These are phyloP conservation scores for Seriola aureovittata DNA, from an alignment of 2,113 vertebrate species.

Conservation along the genomic window DNA sequence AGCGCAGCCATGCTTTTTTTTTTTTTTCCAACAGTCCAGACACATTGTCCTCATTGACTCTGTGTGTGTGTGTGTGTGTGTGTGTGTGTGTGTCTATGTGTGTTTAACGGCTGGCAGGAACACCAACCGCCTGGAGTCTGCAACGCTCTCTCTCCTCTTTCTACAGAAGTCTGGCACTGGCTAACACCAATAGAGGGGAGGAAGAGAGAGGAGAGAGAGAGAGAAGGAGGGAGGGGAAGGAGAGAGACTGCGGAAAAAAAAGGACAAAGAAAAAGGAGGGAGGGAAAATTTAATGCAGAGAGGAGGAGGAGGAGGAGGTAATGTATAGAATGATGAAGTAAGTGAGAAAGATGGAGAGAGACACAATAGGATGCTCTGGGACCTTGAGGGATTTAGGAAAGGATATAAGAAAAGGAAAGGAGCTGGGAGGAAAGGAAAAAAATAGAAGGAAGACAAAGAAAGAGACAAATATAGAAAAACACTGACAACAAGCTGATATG, in stretches of 20 bases:
- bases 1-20: constrained; percentile 64
- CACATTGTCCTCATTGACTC: constrained; percentile 80
- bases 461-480: constrained; percentile 53
- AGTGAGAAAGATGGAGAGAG: constrained; percentile 62
- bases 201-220: constrained; percentile 18
- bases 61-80: constrained; percentile 30
- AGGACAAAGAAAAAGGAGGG: constrained; percentile 72
- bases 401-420: constrained; percentile 42
- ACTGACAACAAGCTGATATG: constrained; percentile 54
- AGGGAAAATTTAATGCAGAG: constrained; percentile 60
- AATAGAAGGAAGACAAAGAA: constrained; percentile 36
- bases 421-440: constrained; percentile 8
- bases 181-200: constrained; percentile 70
- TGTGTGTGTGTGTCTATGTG: constrained; percentile 44
- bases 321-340: constrained; percentile 74
- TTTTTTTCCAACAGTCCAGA: constrained; percentile 54
- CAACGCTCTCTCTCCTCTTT: constrained; percentile 52
- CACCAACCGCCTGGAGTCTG: constrained; percentile 74
- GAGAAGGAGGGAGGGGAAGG: constrained; percentile 52
- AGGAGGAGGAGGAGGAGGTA: constrained; percentile 39
- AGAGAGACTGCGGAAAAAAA: constrained; percentile 66
- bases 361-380: constrained; percentile 71
- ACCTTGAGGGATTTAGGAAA: constrained; percentile 52
- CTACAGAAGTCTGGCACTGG: constrained; percentile 77
- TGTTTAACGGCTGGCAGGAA: constrained; percentile 75